Base-by-base conservation (phyloP, 2,888 invertebrate species). In the Drosophila cracens region DNA sequence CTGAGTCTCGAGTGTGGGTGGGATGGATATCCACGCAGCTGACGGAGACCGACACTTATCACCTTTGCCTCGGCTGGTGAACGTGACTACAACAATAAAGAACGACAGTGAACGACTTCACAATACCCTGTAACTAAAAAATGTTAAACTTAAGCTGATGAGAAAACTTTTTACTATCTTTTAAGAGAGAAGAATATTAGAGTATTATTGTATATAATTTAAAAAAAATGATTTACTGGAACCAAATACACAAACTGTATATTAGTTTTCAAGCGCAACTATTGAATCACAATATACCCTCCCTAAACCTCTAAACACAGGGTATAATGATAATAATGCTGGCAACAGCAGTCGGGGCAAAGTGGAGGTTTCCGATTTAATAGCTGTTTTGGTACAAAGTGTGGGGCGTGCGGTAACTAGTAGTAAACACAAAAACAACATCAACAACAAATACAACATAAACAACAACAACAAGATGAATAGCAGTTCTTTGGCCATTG, bases 11-110 rank as follows among this genome's bases (percentile, higher is more conserved):
- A 18, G 51, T 67, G 87, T 81, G 66, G 75, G 78, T 69, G 84
- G 73, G 49, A 56, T 63, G 58, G 66, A 57, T 51, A 66, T 68
- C 25, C 57, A 51, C 67, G 69, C 71, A 63, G 61, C 87, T 70
- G 69, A 75, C 78, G 74, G 57, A 57, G 76, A 64, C 70, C 70
- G 70, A 75, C 75, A 83, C 78, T 86, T 86, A 71, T 86, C 85
- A 80, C 88, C 82, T 86, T 59, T 73, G 74, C 25, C 56, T 56
- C 36, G 38, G 38, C 38, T 73, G 71, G 75, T 60, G 74, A 78
- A 78, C 88, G 86, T 87, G 88, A 77, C 75, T 77, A 29, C 68
- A 76, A 38, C 52, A 21, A 29, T 0, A 34, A 16, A 38, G 7
- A n/a, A 29, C 2, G 4, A 21, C 33, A 25, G 4, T 56, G 29